Base-by-base conservation (phyloP, 2,888 invertebrate genomes). In the Villa cingulata region DNA sequence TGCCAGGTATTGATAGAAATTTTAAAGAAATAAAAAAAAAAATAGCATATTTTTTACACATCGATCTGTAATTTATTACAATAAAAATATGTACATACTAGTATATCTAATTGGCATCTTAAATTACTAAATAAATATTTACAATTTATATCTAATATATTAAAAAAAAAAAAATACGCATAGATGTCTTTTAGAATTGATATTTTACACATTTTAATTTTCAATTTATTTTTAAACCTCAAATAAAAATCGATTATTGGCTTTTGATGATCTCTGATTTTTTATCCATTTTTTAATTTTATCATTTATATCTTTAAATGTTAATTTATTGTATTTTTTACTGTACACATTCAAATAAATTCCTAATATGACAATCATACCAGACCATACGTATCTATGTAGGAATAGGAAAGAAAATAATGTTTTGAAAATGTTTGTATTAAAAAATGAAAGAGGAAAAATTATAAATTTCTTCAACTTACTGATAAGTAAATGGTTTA, bases 331-430 rank as follows among this genome's bases (percentile, higher is more conserved):
- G n/a, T n/a, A 70, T 51, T 73, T 76, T 66, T 94, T 95, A 65
- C 88, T 87, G 64, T 84, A 86, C 44, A 95, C 76, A 72, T 92
- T 95, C n/a, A 96, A 71, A 68, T 94, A 95, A 61, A 96, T 94
- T 7, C 95, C 95, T 29, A 89, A 55, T 1, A 92, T 74, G 1
- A 96, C 90, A 46, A 96, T 72, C 56, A 86, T 64, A 2, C 94
- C 95, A 0, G 92, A 88, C 88, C 92, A 95, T 1, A 85, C 64
- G 65, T 91, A 91, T 65, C 89, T 89, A 72, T 15, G n/a, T 46
- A 49, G 36, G 48, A 43, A 41, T n/a, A 27, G 18, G 39, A 41
- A 38, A 44, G 37, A 19, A 39, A 18, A 37, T 37, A 38, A 20
- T 16, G 16, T 27, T 20, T 37, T 18, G 15, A 37, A 14, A n/a